Evolutionary conservation across 2,113 vertebrate genomes (phyloP), one percentile per base, ranked within the genome.

Genomic region (Coregonus clupeaformis): DNA sequence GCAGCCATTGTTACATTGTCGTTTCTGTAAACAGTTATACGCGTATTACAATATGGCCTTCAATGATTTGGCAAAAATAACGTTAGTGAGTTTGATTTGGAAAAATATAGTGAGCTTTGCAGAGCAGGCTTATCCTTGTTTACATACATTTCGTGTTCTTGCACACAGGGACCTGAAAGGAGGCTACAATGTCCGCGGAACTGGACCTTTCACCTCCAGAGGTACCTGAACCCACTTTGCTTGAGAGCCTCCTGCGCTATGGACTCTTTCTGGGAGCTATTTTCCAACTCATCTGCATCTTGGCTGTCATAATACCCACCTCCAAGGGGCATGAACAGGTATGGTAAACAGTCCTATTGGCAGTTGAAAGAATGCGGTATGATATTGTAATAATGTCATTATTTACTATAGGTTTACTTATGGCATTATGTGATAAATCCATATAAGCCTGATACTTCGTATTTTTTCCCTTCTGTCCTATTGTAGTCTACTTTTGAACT

Each of bases 241-340:
- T 97, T 70, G 96, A 98, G 91, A 97, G 95, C 0, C 71, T 98
- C 24, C 89, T 98, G 0, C 95, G 95, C 69, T 99, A 97, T 0
- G 97, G 96, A 11, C 93, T 98, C 27, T 97, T 98, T 80, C 91
- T 97, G 70, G 96, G 96, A 11, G 98, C 97, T 81, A 95, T 98
- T 85, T 98, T 98, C 88, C 98, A 98, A 84, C 95, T 99, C 30
- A 91, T 98, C 91, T 98, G 96, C 77, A 95, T 98, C 80, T 88
- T 98, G 1, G 96, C 97, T 62, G 92, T 98, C 76, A 95, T 98
- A 36, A 80, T 98, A 62, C 96, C 96, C 0, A 88, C 94, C 36
- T 91, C 95, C 32, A 98, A 96, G 88, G 89, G 92, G 74, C 90
- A 94, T 0, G 95, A 96, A 65, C 86, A 90, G 87, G 97, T 98